Conservation (phyloP, 2,888 invertebrate genomes). For the Disparrhopalites patrizii region DNA sequence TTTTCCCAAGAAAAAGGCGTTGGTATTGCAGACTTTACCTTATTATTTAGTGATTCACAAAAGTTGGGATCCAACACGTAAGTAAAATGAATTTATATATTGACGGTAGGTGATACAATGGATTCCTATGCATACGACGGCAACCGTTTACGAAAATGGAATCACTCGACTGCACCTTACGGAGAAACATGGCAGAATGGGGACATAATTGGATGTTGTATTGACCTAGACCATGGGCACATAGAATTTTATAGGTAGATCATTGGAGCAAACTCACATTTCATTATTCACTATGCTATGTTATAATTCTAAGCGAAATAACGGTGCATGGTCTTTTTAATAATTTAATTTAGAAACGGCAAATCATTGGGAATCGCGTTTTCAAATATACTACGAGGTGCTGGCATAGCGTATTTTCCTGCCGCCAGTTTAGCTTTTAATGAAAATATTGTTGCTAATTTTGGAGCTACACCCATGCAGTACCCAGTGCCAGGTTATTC, state of each 20-base stretch:
- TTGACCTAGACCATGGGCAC: constrained; percentile 68
- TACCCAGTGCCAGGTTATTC: constrained; percentile 65
- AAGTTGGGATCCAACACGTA: no score
- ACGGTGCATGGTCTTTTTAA: not conserved
- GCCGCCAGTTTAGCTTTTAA: constrained; percentile 72
- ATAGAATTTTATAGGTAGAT: constrained; percentile 57
- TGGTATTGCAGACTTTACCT: constrained; percentile 50
- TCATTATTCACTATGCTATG: not conserved
- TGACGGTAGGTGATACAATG: constrained; percentile 62
- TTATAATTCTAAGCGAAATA: not conserved
- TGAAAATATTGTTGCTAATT: constrained; percentile 73
- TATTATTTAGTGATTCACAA: no score
- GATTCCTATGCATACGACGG: constrained; percentile 76
- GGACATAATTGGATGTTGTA: constrained; percentile 71
- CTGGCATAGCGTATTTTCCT: constrained; percentile 73
- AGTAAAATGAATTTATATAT: not conserved
- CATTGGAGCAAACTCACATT: not conserved
- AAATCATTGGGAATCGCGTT: constrained; percentile 70
- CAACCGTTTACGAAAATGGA: constrained; percentile 67
- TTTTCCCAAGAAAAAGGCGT: constrained; percentile 75
- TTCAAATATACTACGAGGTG: constrained; percentile 64
- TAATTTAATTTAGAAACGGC: constrained; percentile 63
- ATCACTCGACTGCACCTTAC: constrained; percentile 65
- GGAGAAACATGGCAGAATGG: constrained; percentile 74
- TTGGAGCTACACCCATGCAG: constrained; percentile 65